Conservation (phyloP, 2,113 vertebrate genomes). For the Trichomycterus rosablanca region DNA sequence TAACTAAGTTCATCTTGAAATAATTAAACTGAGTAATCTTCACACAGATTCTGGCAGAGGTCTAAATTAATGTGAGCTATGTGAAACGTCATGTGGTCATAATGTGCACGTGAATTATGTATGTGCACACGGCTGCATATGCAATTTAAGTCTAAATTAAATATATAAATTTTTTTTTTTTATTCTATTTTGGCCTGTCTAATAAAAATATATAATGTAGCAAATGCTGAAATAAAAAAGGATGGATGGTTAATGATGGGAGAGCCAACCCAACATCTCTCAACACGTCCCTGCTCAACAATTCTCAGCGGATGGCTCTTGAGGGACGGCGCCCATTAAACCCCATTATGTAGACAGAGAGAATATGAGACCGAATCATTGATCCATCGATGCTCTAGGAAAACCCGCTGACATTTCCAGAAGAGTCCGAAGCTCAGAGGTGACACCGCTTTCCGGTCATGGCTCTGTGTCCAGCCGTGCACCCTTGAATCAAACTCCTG, state of each 20-base stretch:
- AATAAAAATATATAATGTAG: slow-evolving; percentile 44
- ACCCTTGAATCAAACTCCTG: background rate
- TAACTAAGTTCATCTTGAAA: background rate
- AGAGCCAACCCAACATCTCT: slow-evolving; percentile 35
- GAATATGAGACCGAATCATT: slow-evolving; percentile 45
- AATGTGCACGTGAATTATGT: background rate
- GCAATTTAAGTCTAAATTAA: slow-evolving; percentile 54
- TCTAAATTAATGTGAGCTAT: slow-evolving; percentile 11
- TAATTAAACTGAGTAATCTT: background rate
- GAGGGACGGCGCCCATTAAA: slow-evolving; percentile 52
- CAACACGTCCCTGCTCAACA: slow-evolving; percentile 7
- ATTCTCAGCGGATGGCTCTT: slow-evolving; percentile 44
- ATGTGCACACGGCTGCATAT: slow-evolving; percentile 46
- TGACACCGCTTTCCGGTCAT: slow-evolving; percentile 29
- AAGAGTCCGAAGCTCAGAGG: slow-evolving; percentile 27
- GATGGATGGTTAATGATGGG: slow-evolving; percentile 1
- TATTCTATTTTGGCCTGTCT: slow-evolving; percentile 33
- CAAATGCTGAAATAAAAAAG: slow-evolving; percentile 28
- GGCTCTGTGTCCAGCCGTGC: slow-evolving; percentile 36
- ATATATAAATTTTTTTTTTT: too few species aligned
- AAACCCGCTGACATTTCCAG: slow-evolving; percentile 41
- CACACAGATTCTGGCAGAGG: background rate
- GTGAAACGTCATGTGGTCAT: slow-evolving; percentile 9
- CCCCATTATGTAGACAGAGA: slow-evolving; percentile 55
- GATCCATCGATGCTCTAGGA: slow-evolving; percentile 43